Percentiles rank a stretch among this genome's conserved stretches.
These are phyloP conservation scores for Jacana jacana DNA, from an alignment of 2,113 vertebrate genomes.

Conservation along the genomic window DNA sequence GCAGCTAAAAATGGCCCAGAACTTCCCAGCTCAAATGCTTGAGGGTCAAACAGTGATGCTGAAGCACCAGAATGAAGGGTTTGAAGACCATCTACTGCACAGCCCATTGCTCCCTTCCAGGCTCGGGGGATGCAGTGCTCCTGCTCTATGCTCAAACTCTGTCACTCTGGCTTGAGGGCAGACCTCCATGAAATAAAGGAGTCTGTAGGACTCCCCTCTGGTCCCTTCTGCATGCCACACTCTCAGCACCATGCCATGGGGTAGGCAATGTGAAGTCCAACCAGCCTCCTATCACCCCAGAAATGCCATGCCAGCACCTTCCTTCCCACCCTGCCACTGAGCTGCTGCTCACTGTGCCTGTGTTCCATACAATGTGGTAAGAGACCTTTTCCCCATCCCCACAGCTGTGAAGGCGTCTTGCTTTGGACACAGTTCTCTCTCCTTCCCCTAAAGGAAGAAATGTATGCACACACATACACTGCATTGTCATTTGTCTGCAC, in stretches of 20 bases:
- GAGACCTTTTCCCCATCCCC: not conserved
- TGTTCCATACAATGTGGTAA: accelerated
- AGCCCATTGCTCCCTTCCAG: not conserved
- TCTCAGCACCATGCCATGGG: not conserved
- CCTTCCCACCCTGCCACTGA: not conserved
- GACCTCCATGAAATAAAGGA: no score
- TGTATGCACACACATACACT: accelerated
- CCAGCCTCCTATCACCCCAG: not conserved
- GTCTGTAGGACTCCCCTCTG: not conserved
- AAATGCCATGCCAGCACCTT: accelerated
- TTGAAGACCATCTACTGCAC: accelerated
- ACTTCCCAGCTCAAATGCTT: not conserved
- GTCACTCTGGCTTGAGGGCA: not conserved
- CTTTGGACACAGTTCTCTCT: not conserved
- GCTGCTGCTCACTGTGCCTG: accelerated
- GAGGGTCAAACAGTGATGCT: not conserved
- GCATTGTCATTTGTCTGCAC: not conserved
- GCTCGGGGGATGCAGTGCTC: not conserved
- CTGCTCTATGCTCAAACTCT: accelerated
- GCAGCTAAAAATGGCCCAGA: slow-evolving; percentile 27
- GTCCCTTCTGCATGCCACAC: not conserved
- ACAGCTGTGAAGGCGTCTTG: accelerated
- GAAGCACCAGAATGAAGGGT: not conserved
- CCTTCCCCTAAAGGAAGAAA: not conserved
- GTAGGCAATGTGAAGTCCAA: not conserved